A percentile compares a stretch with the other conserved stretches of the same genome.
phyloP scores from a whole-genome alignment of 2,113 vertebrate species.

The Lophotis ruficrista region DNA sequence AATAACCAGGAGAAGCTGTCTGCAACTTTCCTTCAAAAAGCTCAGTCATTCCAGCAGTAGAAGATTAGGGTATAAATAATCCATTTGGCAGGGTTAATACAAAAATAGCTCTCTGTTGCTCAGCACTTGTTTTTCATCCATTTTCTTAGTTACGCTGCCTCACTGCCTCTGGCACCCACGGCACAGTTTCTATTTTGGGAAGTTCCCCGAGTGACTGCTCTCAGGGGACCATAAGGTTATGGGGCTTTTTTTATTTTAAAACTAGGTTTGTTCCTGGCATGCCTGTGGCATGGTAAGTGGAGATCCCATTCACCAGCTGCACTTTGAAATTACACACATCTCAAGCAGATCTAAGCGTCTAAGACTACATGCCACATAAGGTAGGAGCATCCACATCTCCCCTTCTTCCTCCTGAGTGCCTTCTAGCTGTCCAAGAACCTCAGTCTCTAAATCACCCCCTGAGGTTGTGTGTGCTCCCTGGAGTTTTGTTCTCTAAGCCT shows the following conservation, averaged over 20 bases:
- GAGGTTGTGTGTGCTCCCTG: not conserved
- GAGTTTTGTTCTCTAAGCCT: not conserved
- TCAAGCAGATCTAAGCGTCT: not conserved
- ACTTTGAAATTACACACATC: not conserved
- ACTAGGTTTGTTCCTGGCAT: not conserved
- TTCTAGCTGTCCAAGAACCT: not conserved
- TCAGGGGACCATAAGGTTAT: not conserved
- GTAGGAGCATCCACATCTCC: not conserved
- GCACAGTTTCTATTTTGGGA: not conserved
- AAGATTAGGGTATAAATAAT: constrained; percentile 50
- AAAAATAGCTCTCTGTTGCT: constrained; percentile 46
- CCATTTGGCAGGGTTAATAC: constrained; percentile 27
- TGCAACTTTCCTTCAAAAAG: constrained; percentile 20
- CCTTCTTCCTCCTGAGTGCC: not conserved
- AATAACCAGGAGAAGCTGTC: not conserved
- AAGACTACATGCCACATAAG: not conserved
- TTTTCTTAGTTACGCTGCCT: constrained; percentile 25
- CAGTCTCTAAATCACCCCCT: not conserved
- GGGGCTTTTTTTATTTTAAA: not conserved
- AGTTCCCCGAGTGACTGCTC: not conserved
- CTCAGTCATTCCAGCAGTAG: constrained; percentile 20
- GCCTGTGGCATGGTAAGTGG: not conserved
- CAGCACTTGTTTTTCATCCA: constrained; percentile 50
- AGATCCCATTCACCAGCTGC: not conserved
- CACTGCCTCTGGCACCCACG: not conserved